A percentile compares a stretch with the other conserved stretches of the same genome.
Conservation (phyloP, 30 jellyfish, hydroid and myxozoan genomes). For the Aurelia sp. region DNA sequence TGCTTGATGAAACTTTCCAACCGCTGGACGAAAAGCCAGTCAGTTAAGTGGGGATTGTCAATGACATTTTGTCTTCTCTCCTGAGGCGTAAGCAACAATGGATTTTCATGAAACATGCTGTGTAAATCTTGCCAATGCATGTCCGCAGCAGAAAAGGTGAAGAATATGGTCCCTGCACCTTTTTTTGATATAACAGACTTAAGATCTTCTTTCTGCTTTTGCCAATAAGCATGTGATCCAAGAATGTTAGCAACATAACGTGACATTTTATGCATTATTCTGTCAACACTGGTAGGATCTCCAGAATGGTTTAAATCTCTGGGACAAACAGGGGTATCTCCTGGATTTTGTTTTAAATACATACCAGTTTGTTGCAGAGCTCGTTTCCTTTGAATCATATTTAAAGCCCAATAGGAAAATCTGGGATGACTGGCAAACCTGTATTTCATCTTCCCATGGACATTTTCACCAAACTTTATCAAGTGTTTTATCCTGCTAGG, state of each 20-base stretch:
- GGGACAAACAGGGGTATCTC: too few species aligned
- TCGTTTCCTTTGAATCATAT: conserved; percentile 49
- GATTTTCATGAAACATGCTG: neutral
- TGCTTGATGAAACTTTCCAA: conserved; percentile 36
- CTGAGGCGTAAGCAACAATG: neutral
- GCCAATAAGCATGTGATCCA: conserved; percentile 54
- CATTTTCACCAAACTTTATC: conserved; percentile 9
- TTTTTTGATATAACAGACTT: conserved; percentile 18
- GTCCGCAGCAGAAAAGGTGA: conserved; percentile 50
- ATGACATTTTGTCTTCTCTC: conserved; percentile 11
- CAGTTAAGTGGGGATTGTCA: conserved; percentile 64
- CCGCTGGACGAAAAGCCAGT: too few species aligned
- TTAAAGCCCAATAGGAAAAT: conserved; percentile 58
- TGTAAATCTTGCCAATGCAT: too few species aligned
- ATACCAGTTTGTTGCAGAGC: conserved; percentile 45
- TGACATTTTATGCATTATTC: conserved; percentile 15
- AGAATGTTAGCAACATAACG: conserved; percentile 23
- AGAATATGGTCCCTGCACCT: conserved; percentile 60
- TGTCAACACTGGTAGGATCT: too few species aligned
- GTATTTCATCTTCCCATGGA: conserved; percentile 2
- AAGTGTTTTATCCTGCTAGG: too few species aligned
- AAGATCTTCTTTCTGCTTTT: conserved; percentile 17
- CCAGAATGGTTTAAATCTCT: too few species aligned
- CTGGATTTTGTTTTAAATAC: conserved; percentile 39
- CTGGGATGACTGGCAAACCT: conserved; percentile 52